A percentile compares a stretch with the other conserved stretches of the same genome.
Evolutionary conservation across 2,888 invertebrate genomes (phyloP).

Genomic region (Aphidius colemani): DNA sequence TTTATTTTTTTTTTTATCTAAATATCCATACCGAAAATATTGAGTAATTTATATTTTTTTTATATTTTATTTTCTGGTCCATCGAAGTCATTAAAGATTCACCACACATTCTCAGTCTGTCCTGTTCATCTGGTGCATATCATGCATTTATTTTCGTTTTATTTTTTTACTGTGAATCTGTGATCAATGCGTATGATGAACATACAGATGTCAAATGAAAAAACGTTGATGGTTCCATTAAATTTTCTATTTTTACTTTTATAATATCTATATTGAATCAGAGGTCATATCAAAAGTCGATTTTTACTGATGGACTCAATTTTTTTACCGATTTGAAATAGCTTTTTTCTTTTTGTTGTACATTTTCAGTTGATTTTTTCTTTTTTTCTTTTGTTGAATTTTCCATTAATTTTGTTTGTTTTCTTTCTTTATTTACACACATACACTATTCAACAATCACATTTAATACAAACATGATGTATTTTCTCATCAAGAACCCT

Average conservation of each 20-base stretch:
- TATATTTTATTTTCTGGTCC: background rate
- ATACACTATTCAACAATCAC: conserved; percentile 1
- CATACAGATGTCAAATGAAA: conserved; percentile 1
- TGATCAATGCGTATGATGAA: background rate
- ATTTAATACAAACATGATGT: conserved; percentile 8
- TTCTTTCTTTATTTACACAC: conserved; percentile 2
- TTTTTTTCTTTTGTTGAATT: background rate
- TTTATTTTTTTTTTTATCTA: no score
- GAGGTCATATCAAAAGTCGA: conserved; percentile 20
- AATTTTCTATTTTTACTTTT: conserved; percentile 5
- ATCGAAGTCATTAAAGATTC: conserved; percentile 26
- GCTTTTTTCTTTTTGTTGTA: conserved; percentile 1
- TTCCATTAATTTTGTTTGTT: conserved; percentile 4
- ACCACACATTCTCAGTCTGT: conserved; percentile 11
- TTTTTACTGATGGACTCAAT: conserved; percentile 13
- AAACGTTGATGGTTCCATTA: conserved; percentile 8
- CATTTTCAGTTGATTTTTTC: conserved; percentile 9
- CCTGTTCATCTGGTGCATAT: background rate
- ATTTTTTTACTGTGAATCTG: background rate
- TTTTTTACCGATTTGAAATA: background rate
- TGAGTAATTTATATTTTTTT: conserved; percentile 12
- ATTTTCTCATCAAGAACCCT: background rate
- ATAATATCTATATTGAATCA: background rate
- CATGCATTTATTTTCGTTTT: conserved; percentile 11
- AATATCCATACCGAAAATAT: background rate